A percentile compares a stretch with the other conserved stretches of the same genome.
phyloP scores from a whole-genome alignment of 2,888 invertebrate genomes.

The Leptinotarsa tumamoca region DNA sequence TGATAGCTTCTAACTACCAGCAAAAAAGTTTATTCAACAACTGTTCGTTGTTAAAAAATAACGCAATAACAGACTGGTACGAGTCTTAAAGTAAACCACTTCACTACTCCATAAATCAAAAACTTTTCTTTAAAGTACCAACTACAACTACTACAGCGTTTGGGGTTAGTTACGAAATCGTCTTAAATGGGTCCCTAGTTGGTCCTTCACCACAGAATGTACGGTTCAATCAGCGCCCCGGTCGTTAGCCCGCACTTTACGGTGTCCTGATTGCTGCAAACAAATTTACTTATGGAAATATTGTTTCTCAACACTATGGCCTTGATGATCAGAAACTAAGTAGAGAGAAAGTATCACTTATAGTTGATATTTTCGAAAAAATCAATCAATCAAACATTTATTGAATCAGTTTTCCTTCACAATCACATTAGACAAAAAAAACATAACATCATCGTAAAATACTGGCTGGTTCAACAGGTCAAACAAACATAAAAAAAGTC shows the following conservation, averaged over 20 bases:
- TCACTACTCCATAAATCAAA: neutral
- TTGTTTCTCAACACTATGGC: conserved; percentile 10
- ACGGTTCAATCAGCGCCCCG: conserved; percentile 30
- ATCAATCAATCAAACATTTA: too few species aligned
- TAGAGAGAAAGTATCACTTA: neutral
- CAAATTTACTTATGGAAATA: conserved; percentile 37
- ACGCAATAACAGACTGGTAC: too few species aligned
- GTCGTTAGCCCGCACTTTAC: conserved; percentile 26
- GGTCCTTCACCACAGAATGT: conserved; percentile 33
- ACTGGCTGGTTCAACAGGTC: too few species aligned
- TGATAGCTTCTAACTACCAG: too few species aligned
- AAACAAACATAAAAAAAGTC: too few species aligned
- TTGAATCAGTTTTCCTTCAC: too few species aligned
- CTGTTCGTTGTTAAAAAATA: too few species aligned
- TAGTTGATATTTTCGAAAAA: neutral
- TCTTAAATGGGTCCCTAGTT: conserved; percentile 35
- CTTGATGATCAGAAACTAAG: neutral
- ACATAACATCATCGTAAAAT: too few species aligned
- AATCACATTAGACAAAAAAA: too few species aligned
- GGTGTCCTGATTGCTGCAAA: conserved; percentile 30
- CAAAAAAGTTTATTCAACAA: too few species aligned
- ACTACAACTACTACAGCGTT: conserved; percentile 29
- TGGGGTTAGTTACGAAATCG: conserved; percentile 36
- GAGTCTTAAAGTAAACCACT: neutral
- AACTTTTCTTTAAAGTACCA: neutral